phyloP scores from a whole-genome alignment of 2,888 invertebrate species.

The Hydraecia micacea region DNA sequence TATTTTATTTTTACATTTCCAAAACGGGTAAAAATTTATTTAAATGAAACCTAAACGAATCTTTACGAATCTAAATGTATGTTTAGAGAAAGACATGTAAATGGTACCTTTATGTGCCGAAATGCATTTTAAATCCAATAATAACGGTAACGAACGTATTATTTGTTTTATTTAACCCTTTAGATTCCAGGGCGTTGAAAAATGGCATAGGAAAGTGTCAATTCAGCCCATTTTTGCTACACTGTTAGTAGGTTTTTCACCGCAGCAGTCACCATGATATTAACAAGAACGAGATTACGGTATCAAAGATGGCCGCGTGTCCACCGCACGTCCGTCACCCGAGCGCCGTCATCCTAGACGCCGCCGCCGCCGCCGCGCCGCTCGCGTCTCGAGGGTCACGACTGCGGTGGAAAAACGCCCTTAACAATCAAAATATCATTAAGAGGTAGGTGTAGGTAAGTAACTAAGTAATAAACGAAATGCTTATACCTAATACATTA shows the following conservation, averaged over 20 bases:
- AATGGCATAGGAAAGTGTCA: background rate
- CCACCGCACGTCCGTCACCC: background rate
- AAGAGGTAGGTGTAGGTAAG: background rate
- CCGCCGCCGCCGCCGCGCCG: too few relatives aligned
- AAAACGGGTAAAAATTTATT: constrained; percentile 73
- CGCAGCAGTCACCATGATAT: too few relatives aligned
- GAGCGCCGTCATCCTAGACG: background rate
- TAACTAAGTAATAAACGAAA: background rate
- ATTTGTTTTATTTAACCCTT: constrained; percentile 71
- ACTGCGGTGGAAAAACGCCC: background rate
- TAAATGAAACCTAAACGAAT: constrained; percentile 67
- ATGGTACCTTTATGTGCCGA: constrained; percentile 77
- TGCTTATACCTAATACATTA: background rate
- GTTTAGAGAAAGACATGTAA: constrained; percentile 82
- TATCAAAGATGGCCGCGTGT: background rate
- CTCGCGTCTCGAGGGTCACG: too few relatives aligned
- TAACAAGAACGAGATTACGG: too few relatives aligned
- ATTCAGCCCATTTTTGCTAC: background rate
- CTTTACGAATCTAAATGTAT: constrained; percentile 79
- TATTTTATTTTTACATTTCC: constrained; percentile 60
- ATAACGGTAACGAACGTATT: constrained; percentile 72
- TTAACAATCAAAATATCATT: background rate
- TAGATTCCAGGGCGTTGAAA: background rate
- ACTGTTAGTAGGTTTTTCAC: background rate
- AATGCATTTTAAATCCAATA: constrained; percentile 86